Evolutionary conservation across 1,140 invertebrate genomes (phyloP).

Genomic region (Drosophila teissieri): DNA sequence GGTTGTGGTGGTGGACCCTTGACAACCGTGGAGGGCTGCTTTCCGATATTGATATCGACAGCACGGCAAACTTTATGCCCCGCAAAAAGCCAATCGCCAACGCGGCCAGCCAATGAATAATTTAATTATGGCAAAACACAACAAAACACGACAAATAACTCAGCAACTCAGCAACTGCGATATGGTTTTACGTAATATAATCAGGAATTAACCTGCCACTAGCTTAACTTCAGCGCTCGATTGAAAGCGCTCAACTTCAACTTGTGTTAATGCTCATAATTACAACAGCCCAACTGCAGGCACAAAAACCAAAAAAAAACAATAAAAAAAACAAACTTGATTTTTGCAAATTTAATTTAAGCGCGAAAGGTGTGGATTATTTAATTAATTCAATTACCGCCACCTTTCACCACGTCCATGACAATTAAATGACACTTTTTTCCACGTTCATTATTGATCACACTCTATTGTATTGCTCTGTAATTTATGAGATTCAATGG

Average conservation of each 20-base stretch:
- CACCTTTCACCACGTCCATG: conserved; percentile 8
- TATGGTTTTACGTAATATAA: conserved; percentile 6
- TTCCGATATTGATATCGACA: conserved; percentile 37
- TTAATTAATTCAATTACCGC: conserved; percentile 28
- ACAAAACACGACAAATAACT: not conserved
- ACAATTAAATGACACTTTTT: conserved; percentile 7
- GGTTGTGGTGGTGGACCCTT: conserved; percentile 7
- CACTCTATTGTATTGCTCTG: conserved; percentile 1
- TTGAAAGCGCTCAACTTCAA: not conserved
- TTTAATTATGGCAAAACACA: conserved; percentile 18
- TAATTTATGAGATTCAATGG: conserved; percentile 22
- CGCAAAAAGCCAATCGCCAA: conserved; percentile 6
- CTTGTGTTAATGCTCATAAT: conserved; percentile 10
- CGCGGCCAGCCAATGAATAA: conserved; percentile 22
- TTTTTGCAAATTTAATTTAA: conserved; percentile 14
- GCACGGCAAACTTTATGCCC: conserved; percentile 15
- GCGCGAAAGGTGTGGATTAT: conserved; percentile 22
- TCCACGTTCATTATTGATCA: not conserved
- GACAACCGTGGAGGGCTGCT: conserved; percentile 20
- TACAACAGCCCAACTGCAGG: not conserved
- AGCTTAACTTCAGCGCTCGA: not conserved
- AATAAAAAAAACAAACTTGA: conserved; percentile 1
- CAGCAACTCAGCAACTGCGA: too few species aligned
- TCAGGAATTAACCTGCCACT: not conserved
- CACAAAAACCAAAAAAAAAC: not conserved